These are phyloP conservation scores for Neosalanx taihuensis DNA, from an alignment of 2,797 vertebrate genomes.

Conservation along the genomic window DNA sequence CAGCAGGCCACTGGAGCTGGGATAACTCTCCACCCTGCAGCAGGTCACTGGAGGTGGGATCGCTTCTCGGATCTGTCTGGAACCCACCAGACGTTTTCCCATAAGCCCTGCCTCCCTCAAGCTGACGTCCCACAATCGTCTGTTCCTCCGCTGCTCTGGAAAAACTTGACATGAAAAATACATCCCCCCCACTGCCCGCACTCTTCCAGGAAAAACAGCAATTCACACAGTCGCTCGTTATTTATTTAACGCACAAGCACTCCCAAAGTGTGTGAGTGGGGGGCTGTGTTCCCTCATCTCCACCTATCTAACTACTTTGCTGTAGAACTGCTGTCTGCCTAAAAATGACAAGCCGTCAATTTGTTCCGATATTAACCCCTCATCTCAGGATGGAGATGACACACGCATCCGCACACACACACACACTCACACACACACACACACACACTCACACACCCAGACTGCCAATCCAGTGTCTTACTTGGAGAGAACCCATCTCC, in stretches of 20 bases:
- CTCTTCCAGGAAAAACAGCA: slow-evolving; percentile 67
- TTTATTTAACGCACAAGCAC: slow-evolving; percentile 64
- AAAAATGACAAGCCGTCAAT: slow-evolving; percentile 75
- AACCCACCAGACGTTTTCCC: too few species aligned
- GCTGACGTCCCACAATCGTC: slow-evolving; percentile 35
- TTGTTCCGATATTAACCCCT: slow-evolving; percentile 68
- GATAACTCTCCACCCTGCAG: too few species aligned
- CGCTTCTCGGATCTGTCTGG: too few species aligned
- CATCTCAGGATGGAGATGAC: slow-evolving; percentile 9
- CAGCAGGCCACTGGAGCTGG: too few species aligned
- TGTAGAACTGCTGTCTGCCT: slow-evolving; percentile 55
- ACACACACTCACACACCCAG: background rate
- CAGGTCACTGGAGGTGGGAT: too few species aligned
- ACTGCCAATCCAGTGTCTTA: slow-evolving; percentile 23
- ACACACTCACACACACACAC: background rate
- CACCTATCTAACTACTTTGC: slow-evolving; percentile 61
- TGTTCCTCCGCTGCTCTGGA: slow-evolving; percentile 63
- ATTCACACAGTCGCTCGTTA: slow-evolving; percentile 64
- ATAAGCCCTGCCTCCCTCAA: background rate
- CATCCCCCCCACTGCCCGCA: slow-evolving; percentile 59
- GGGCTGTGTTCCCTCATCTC: slow-evolving; percentile 35
- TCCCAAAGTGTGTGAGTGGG: slow-evolving; percentile 22
- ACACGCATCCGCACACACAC: background rate
- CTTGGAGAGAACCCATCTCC: slow-evolving; percentile 51
- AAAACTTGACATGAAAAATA: slow-evolving; percentile 70